Evolutionary conservation across 2,888 invertebrate genomes (phyloP).

Genomic region (Hoplodrina blanda): DNA sequence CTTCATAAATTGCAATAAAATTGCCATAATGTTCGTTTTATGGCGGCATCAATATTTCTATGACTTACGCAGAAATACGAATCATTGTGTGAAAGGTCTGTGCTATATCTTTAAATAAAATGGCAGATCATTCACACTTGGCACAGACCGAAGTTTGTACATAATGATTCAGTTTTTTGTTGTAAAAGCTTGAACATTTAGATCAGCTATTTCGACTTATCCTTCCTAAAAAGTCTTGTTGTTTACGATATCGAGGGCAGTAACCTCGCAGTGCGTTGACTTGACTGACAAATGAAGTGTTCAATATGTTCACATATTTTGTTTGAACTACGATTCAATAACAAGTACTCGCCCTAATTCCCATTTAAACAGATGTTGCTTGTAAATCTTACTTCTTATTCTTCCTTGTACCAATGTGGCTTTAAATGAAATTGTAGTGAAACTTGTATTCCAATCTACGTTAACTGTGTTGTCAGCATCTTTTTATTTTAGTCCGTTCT

Average conservation of each 20-base stretch:
- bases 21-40: constrained; percentile 66
- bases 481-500: constrained; percentile 22
- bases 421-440: constrained; percentile 24
- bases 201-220: constrained; percentile 71
- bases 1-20: constrained; percentile 66
- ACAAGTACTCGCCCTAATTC: constrained; percentile 37
- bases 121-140: constrained; percentile 60
- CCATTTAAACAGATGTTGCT: constrained; percentile 37
- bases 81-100: constrained; percentile 39
- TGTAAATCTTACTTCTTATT: constrained; percentile 15
- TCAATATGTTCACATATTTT: constrained; percentile 39
- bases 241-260: constrained; percentile 76
- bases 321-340: constrained; percentile 42
- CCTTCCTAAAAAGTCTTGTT: constrained; percentile 71
- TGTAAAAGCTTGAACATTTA: constrained; percentile 59
- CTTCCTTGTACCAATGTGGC: constrained; percentile 5
- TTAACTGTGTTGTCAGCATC: not conserved
- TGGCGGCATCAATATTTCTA: constrained; percentile 59
- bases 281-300: constrained; percentile 49
- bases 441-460: constrained; percentile 8
- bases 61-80: constrained; percentile 39
- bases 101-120: constrained; percentile 37
- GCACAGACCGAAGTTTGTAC: constrained; percentile 46
- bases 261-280: constrained; percentile 69
- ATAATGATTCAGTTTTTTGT: constrained; percentile 37